Conservation (phyloP, 2,797 vertebrate species). For the Paguma larvata region DNA sequence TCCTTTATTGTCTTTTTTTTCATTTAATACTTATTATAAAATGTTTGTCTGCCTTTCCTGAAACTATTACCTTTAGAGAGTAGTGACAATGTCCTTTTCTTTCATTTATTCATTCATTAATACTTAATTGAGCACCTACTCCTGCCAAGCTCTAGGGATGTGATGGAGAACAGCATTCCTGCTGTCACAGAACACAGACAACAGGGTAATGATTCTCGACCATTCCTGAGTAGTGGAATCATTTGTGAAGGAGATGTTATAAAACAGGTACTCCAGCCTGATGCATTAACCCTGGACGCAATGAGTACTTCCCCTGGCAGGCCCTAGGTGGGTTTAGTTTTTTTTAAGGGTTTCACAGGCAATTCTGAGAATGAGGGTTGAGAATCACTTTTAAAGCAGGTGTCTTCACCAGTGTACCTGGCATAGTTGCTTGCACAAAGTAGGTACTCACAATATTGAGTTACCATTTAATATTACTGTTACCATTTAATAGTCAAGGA, state of each 20-base stretch:
- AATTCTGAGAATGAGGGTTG: slow-evolving; percentile 40
- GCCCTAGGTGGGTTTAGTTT: neutral
- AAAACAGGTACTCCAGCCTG: neutral
- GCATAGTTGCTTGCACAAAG: neutral
- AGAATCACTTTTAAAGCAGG: slow-evolving; percentile 2
- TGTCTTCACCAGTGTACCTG: neutral
- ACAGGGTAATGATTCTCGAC: slow-evolving; percentile 9
- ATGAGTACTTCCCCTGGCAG: neutral
- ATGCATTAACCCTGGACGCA: neutral
- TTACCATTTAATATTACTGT: neutral
- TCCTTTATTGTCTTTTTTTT: neutral
- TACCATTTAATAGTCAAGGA: slow-evolving; percentile 37
- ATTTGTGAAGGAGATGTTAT: neutral
- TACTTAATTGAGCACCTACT: neutral
- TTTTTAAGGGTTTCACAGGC: slow-evolving; percentile 14
- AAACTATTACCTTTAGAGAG: neutral
- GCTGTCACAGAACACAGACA: neutral
- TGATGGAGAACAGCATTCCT: neutral
- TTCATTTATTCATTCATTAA: slow-evolving; percentile 38
- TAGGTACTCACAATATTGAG: neutral
- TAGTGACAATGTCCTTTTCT: slow-evolving; percentile 1
- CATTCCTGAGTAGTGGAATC: slow-evolving; percentile 10
- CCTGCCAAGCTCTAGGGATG: neutral
- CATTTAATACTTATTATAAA: neutral
- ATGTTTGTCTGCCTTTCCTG: neutral